These are phyloP conservation scores for Neodiprion lecontei DNA, from an alignment of 1,140 invertebrate genomes.

Conservation along the genomic window DNA sequence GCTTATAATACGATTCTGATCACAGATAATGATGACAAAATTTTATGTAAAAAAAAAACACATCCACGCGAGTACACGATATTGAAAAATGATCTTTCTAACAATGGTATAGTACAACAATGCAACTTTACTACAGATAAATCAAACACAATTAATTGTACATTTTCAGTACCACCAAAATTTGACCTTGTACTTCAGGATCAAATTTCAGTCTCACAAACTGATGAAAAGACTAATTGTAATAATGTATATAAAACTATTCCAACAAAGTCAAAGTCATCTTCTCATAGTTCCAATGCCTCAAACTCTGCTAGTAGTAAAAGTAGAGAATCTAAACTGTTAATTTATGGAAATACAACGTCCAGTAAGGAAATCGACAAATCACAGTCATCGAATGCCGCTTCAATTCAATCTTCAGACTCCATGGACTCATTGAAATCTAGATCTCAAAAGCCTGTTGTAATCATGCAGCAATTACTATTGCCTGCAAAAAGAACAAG, in stretches of 20 bases:
- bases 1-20: background rate
- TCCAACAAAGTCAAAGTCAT: background rate
- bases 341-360: background rate
- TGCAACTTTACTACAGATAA: background rate
- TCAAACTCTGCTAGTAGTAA: background rate
- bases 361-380: background rate
- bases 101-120: background rate
- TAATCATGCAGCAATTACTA: constrained; percentile 10
- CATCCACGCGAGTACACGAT: background rate
- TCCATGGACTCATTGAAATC: background rate
- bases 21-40: background rate
- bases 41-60: background rate
- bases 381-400: background rate
- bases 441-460: constrained; percentile 9
- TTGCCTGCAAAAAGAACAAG: background rate
- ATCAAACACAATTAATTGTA: background rate
- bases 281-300: background rate
- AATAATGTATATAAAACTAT: background rate
- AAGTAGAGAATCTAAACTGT: background rate
- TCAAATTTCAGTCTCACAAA: background rate
- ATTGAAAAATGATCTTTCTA: background rate
- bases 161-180: background rate
- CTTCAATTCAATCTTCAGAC: background rate
- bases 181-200: background rate
- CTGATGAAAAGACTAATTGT: background rate